Evolutionary conservation across 1,140 invertebrate genomes (phyloP).

Genomic region (Rhopalosiphum padi): DNA sequence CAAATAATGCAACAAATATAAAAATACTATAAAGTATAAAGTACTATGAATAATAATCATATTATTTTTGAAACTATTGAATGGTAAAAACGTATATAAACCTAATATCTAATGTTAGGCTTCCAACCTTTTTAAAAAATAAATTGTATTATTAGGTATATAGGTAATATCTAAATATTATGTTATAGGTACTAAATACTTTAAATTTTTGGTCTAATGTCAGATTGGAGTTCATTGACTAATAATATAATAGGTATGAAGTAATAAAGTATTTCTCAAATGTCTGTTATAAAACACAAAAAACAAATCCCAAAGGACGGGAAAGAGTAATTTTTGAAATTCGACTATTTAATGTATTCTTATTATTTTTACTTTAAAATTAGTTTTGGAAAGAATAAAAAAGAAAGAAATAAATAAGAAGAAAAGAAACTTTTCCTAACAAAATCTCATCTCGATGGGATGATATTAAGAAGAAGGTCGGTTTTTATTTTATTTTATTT

Average conservation of each 20-base stretch:
- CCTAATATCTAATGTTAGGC: background rate
- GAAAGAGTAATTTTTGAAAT: conserved; percentile 27
- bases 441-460: background rate
- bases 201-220: background rate
- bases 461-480: background rate
- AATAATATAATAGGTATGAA: background rate
- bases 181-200: background rate
- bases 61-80: background rate
- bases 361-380: background rate
- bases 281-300: background rate
- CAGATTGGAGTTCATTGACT: background rate
- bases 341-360: conserved; percentile 29
- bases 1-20: too few species aligned
- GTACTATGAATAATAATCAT: background rate
- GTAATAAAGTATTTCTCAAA: background rate
- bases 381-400: background rate
- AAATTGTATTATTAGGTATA: background rate
- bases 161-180: background rate
- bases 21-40: too few species aligned
- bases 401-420: background rate
- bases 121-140: background rate
- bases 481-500: background rate
- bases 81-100: background rate
- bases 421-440: background rate
- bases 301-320: background rate